phyloP scores from a whole-genome alignment of 2,113 vertebrate species.

The Siniperca knerii region DNA sequence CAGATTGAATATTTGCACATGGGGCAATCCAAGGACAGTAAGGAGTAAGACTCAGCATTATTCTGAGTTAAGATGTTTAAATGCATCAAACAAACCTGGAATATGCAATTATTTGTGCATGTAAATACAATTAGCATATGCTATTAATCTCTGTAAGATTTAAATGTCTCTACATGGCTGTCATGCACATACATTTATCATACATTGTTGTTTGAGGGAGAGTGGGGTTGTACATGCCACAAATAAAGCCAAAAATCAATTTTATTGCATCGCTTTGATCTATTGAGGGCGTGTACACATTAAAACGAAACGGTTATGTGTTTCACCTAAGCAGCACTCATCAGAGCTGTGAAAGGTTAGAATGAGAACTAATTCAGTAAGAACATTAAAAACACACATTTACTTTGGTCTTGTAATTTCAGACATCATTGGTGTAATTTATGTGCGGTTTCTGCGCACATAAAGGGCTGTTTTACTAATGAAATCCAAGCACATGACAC shows the following conservation, averaged over 20 bases:
- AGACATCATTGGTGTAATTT: constrained; percentile 73
- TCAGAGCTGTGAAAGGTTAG: constrained; percentile 52
- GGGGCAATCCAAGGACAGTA: background rate
- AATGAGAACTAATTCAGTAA: constrained; percentile 72
- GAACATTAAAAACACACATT: constrained; percentile 70
- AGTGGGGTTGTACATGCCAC: background rate
- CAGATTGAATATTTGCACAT: background rate
- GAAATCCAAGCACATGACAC: constrained; percentile 55
- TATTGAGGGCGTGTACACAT: constrained; percentile 15
- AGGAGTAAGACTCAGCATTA: background rate
- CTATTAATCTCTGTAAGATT: constrained; percentile 8
- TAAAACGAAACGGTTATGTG: constrained; percentile 37
- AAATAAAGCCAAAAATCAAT: constrained; percentile 17
- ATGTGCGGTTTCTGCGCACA: constrained; percentile 51
- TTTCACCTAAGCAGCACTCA: constrained; percentile 52
- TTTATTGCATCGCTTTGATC: constrained; percentile 53
- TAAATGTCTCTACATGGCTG: constrained; percentile 16
- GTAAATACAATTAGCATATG: constrained; percentile 13
- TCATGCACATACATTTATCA: background rate
- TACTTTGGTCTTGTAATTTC: constrained; percentile 67
- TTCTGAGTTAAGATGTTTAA: constrained; percentile 15
- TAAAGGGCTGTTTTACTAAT: constrained; percentile 66
- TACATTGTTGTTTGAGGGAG: background rate
- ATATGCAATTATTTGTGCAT: constrained; percentile 2
- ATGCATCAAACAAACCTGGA: constrained; percentile 10